Percentiles rank a stretch among this genome's conserved stretches.
These are phyloP conservation scores for Paratrypauchen microcephalus DNA, from an alignment of 2,797 vertebrate species.

Conservation along the genomic window DNA sequence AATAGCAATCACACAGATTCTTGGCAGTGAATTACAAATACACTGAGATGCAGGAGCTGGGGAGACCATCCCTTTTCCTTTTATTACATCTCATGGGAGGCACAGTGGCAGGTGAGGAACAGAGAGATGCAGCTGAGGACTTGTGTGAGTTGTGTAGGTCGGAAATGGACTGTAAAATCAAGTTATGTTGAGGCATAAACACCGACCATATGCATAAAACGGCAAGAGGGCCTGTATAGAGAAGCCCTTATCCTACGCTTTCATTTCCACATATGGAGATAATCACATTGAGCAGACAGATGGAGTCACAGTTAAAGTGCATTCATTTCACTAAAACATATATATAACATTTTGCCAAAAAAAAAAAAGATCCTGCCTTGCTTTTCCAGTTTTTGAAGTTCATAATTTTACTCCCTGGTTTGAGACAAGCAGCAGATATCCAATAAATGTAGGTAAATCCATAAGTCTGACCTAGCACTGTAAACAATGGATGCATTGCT, in stretches of 20 bases:
- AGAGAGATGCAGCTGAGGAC: constrained; percentile 6
- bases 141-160: constrained; percentile 18
- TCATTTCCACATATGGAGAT: constrained; percentile 23
- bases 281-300: constrained; percentile 22
- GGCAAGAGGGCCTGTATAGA: constrained; percentile 24
- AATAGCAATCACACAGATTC: not conserved
- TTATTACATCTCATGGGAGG: constrained; percentile 27
- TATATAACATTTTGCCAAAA: too few species aligned
- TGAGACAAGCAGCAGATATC: too few species aligned
- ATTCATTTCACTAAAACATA: too few species aligned
- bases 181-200: constrained; percentile 30
- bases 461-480: too few species aligned
- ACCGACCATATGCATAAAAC: constrained; percentile 18
- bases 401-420: too few species aligned
- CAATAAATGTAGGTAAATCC: too few species aligned
- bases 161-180: constrained; percentile 36
- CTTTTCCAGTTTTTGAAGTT: too few species aligned
- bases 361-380: too few species aligned
- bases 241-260: constrained; percentile 38
- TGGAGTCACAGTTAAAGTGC: constrained; percentile 26
- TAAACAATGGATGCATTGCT: too few species aligned
- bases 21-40: not conserved
- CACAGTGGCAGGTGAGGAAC: constrained; percentile 9
- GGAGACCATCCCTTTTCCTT: constrained; percentile 27
- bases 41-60: constrained; percentile 11